A percentile compares a stretch with the other conserved stretches of the same genome.
Conservation (phyloP, 1,140 invertebrate species). For the Drosophila elegans region DNA sequence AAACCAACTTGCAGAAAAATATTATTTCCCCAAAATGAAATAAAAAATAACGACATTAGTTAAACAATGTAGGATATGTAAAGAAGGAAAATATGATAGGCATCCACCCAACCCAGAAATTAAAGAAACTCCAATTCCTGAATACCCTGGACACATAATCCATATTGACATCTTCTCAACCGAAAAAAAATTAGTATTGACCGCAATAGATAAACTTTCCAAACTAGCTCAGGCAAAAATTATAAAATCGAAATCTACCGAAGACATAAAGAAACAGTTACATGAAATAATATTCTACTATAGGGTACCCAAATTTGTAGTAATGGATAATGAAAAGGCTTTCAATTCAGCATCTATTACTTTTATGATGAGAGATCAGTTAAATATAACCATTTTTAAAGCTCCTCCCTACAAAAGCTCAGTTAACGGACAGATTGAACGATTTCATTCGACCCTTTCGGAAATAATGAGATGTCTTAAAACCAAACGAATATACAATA, state of each 20-base stretch:
- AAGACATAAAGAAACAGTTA: slow-evolving; percentile 26
- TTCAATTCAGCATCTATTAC: slow-evolving; percentile 34
- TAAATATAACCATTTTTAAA: slow-evolving; percentile 18
- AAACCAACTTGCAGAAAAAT: too few species aligned
- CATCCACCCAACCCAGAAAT: slow-evolving; percentile 3
- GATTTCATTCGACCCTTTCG: slow-evolving; percentile 21
- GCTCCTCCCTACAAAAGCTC: slow-evolving; percentile 29
- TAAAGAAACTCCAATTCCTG: slow-evolving; percentile 13
- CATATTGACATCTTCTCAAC: slow-evolving; percentile 16
- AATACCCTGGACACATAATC: slow-evolving; percentile 1
- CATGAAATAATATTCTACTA: slow-evolving; percentile 29
- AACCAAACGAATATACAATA: slow-evolving; percentile 4
- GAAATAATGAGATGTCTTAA: too few species aligned
- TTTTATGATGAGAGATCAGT: slow-evolving; percentile 37
- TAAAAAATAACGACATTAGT: too few species aligned
- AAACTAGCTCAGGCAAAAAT: not conserved
- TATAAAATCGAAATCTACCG: slow-evolving; percentile 27
- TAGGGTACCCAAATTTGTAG: slow-evolving; percentile 37
- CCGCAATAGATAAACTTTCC: slow-evolving; percentile 8
- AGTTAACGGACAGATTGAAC: not conserved
- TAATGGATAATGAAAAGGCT: slow-evolving; percentile 52
- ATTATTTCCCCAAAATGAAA: too few species aligned
- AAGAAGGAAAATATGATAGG: slow-evolving; percentile 32
- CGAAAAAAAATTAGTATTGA: slow-evolving; percentile 10
- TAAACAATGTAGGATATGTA: slow-evolving; percentile 43